Percentiles rank a stretch among this genome's conserved stretches.
These are phyloP conservation scores for Lumbricus terrestris DNA, from an alignment of 2,888 invertebrate species.

Conservation along the genomic window DNA sequence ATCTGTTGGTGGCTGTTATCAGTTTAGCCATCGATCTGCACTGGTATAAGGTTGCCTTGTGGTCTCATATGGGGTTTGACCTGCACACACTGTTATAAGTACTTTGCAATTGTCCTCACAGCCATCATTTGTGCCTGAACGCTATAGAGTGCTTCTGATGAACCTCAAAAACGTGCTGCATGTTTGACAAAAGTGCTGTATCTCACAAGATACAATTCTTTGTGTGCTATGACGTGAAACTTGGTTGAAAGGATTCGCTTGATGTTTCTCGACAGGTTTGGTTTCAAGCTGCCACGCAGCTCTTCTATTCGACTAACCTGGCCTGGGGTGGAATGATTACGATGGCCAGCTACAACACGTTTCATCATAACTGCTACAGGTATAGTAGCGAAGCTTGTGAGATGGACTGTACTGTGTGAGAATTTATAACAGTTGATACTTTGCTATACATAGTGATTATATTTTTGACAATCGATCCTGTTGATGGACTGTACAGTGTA, in stretches of 20 bases:
- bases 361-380: constrained; percentile 42
- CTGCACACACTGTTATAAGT: background rate
- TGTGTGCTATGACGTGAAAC: background rate
- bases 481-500: too few relatives aligned
- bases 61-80: background rate
- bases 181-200: background rate
- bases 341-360: constrained; percentile 46
- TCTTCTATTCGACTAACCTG: constrained; percentile 42
- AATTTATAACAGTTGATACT: too few relatives aligned
- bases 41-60: background rate
- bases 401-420: background rate
- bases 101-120: background rate
- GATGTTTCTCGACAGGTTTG: constrained; percentile 33
- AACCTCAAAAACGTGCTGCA: background rate
- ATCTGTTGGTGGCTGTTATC: background rate
- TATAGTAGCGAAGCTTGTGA: constrained; percentile 15
- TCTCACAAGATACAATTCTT: background rate
- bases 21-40: background rate
- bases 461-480: too few relatives aligned
- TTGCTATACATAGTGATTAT: too few relatives aligned
- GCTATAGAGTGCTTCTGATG: background rate
- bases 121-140: background rate
- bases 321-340: constrained; percentile 49
- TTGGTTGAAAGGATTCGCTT: background rate
- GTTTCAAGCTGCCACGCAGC: constrained; percentile 42